Percentiles rank a stretch among this genome's conserved stretches.
phyloP scores from a whole-genome alignment of 2,113 vertebrate genomes.

The Telmatochromis bifrenatus region DNA sequence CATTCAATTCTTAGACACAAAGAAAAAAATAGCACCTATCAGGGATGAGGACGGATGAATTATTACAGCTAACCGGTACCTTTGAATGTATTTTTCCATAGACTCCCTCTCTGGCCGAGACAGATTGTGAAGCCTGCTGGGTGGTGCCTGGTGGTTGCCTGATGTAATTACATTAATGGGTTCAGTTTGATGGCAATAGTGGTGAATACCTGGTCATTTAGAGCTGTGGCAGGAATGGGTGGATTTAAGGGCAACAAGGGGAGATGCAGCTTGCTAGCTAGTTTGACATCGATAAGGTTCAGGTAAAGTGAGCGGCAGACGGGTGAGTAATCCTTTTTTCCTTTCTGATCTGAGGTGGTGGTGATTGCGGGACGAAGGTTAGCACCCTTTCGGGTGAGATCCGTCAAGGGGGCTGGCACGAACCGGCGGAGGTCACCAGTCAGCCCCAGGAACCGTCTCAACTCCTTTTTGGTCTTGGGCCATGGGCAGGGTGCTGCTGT shows the following conservation, averaged over 20 bases:
- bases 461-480: background rate
- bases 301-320: background rate
- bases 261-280: background rate
- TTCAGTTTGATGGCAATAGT: background rate
- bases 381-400: background rate
- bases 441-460: background rate
- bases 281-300: background rate
- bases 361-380: background rate
- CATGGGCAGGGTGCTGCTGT: background rate
- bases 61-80: too few species aligned
- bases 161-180: background rate
- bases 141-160: background rate
- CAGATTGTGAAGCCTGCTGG: background rate
- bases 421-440: background rate
- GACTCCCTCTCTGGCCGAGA: background rate
- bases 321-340: background rate
- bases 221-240: background rate
- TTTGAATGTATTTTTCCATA: background rate
- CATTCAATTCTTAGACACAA: too few species aligned
- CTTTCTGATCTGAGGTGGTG: background rate
- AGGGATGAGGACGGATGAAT: too few species aligned
- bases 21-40: too few species aligned
- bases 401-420: background rate
- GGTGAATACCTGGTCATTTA: background rate
- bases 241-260: background rate